Evolutionary conservation across 2,113 vertebrate species (phyloP).

Genomic region (Myiozetetes cayanensis): DNA sequence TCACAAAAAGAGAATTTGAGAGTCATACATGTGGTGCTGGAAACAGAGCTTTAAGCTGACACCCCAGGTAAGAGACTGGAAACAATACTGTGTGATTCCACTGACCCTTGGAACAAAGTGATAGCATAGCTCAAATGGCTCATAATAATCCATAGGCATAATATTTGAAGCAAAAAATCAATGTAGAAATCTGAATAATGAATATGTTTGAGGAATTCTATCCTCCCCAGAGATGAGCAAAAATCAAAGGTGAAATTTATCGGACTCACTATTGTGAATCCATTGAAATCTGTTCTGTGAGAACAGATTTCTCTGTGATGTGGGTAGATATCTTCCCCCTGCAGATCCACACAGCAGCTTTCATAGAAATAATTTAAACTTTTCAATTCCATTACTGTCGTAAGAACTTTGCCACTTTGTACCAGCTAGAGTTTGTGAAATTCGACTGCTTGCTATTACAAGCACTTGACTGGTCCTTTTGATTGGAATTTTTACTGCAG

Average conservation of each 20-base stretch:
- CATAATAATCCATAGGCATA: background rate
- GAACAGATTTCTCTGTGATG: background rate
- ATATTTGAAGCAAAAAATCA: background rate
- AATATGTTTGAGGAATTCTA: background rate
- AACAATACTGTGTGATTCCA: background rate
- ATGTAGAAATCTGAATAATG: background rate
- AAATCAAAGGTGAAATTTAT: conserved; percentile 9
- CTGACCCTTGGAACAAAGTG: background rate
- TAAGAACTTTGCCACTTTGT: background rate
- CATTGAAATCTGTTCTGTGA: background rate
- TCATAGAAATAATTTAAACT: background rate
- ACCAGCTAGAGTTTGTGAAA: background rate
- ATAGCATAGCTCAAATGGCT: background rate
- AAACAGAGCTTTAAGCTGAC: background rate
- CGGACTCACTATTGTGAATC: background rate
- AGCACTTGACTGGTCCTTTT: background rate
- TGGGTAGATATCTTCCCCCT: background rate
- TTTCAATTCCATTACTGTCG: background rate
- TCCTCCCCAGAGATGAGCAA: background rate
- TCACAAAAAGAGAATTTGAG: background rate
- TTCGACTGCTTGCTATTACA: background rate
- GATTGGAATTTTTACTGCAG: background rate
- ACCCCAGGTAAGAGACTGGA: background rate
- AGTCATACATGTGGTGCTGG: background rate
- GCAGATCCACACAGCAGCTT: background rate